Percentiles rank a stretch among this genome's conserved stretches.
Evolutionary conservation across 2,113 vertebrate genomes (phyloP).

Genomic region (Raja brachyura): DNA sequence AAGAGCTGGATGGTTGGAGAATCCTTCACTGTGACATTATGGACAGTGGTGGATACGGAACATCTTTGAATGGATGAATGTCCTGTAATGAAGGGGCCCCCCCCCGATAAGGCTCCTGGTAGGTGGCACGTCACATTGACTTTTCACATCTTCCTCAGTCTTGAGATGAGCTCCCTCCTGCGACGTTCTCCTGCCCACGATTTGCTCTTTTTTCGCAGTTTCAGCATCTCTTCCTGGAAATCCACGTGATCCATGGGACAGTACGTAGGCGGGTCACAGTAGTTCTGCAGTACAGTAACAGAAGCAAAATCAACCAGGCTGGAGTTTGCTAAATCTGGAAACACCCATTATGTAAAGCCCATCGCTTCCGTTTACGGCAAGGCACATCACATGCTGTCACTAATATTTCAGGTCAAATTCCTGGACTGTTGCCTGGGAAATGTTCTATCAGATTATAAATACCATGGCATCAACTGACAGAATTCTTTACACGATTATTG

Average conservation of each 20-base stretch:
- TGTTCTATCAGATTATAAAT: neutral
- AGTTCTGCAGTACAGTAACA: conserved; percentile 44
- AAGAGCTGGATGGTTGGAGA: neutral
- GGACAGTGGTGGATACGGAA: neutral
- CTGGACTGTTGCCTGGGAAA: neutral
- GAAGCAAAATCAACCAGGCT: neutral
- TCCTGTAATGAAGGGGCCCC: too few relatives aligned
- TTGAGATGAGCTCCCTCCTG: conserved; percentile 45
- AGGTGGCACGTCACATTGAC: too few relatives aligned
- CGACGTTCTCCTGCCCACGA: conserved; percentile 46
- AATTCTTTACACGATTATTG: neutral
- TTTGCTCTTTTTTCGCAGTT: conserved; percentile 49
- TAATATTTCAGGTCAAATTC: neutral
- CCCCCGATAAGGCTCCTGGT: neutral
- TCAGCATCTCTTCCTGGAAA: conserved; percentile 60
- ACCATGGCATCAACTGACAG: neutral
- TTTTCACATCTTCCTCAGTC: conserved; percentile 45
- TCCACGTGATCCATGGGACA: conserved; percentile 57
- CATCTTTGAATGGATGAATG: neutral
- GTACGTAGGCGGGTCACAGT: conserved; percentile 59
- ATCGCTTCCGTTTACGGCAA: neutral
- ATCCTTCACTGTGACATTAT: neutral
- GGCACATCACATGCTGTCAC: neutral
- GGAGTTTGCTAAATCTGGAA: neutral
- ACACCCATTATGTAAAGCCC: neutral